Base-by-base conservation (phyloP, 2,888 invertebrate species). In the Nomada lathburiana region DNA sequence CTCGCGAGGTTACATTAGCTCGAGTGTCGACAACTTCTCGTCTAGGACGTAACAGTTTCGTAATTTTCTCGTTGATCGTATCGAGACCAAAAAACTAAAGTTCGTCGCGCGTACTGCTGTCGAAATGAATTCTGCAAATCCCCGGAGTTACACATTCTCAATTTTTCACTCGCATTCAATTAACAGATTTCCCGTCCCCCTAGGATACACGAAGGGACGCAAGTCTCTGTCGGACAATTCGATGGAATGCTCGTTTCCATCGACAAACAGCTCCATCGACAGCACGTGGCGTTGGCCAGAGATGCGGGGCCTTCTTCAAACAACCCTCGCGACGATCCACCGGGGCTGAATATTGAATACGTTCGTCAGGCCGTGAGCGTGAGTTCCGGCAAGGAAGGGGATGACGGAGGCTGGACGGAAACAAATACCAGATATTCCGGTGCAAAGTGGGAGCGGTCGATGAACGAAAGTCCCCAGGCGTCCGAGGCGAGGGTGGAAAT, bases 361-460 rank as follows among this genome's bases (percentile, higher is more conserved):
- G 80, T 86, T 86, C 76, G 83, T 71, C 79, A 83, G 73, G 47
- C 23, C 47, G 50, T 62, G 23, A 26, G n/a, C 75, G 70, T 44
- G 60, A 77, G 47, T 75, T 63, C 62, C 75, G 50, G 73, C 50
- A 47, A 47, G 10, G 16, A 55, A 63, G 64, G 85, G 81, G 80
- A 77, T 80, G 77, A 77, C 18, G 5, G 65, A 23, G 11, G 26
- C 9, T 7, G 47, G 47, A 60, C 71, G 86, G 86, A 91, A 91
- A 92, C 90, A 89, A 92, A 91, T 90, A 90, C 82, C 80, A 86
- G 84, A 84, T 86, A 89, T 90, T 78, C 65, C 83, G 69, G 83
- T 53, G 77, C 75, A 67, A 85, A 87, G 86, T 74, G 81, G 81
- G 67, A 75, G 76, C 77, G 80, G 80, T 90, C 87, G 86, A 91